Percentiles rank a stretch among this genome's conserved stretches.
phyloP scores from a whole-genome alignment of 2,888 invertebrate species.

The Limnephilus rhombicus region DNA sequence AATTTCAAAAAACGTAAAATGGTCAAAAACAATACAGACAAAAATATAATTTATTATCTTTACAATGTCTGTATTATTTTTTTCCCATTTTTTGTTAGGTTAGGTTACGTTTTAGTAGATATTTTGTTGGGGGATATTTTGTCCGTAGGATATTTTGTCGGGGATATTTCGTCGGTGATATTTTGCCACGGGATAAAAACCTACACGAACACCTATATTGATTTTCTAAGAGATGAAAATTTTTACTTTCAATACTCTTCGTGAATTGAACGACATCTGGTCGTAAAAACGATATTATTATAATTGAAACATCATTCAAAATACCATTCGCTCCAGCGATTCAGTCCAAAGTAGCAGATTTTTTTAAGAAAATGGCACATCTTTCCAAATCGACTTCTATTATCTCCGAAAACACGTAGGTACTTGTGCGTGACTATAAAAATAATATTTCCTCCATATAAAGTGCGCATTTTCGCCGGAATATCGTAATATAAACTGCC shows the following conservation, averaged over 20 bases:
- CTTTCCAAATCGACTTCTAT: neutral
- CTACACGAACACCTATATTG: neutral
- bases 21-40: too few relatives aligned
- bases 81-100: too few relatives aligned
- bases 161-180: too few relatives aligned
- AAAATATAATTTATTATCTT: too few relatives aligned
- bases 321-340: neutral
- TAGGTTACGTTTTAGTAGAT: too few relatives aligned
- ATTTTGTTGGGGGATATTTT: too few relatives aligned
- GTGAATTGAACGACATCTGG: neutral
- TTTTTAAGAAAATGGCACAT: neutral
- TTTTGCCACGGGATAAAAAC: too few relatives aligned
- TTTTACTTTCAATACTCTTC: neutral
- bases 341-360: neutral
- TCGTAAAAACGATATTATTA: neutral
- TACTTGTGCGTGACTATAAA: neutral
- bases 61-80: too few relatives aligned
- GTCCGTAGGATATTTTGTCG: too few relatives aligned
- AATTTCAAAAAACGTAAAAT: too few relatives aligned
- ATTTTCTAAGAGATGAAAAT: neutral
- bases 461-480: neutral
- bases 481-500: neutral
- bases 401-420: neutral
- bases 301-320: constrained; percentile 3
- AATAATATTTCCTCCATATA: neutral